These are phyloP conservation scores for Allophyes oxyacanthae DNA, from an alignment of 2,888 invertebrate species.

Conservation along the genomic window DNA sequence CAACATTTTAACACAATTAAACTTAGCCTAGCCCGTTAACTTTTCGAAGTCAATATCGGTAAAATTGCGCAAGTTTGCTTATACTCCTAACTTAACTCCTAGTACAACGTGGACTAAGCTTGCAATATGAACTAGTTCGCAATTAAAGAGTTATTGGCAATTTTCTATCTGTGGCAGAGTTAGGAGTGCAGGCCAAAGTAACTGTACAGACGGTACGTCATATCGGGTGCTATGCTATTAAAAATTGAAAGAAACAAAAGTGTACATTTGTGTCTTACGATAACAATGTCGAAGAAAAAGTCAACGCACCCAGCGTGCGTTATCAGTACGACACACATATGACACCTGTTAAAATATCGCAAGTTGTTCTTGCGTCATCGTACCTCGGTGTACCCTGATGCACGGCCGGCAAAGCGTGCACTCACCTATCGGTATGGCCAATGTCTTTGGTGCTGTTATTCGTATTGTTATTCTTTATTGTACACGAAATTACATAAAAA, in stretches of 20 bases:
- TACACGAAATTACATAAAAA: too few species aligned
- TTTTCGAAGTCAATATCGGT: neutral
- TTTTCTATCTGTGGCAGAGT: too few species aligned
- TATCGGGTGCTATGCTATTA: too few species aligned
- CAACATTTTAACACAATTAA: neutral
- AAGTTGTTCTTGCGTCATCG: conserved; percentile 31
- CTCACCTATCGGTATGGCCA: conserved; percentile 29
- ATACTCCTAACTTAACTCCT: too few species aligned
- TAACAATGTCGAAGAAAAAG: conserved; percentile 55
- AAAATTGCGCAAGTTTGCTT: too few species aligned
- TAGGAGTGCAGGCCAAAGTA: too few species aligned
- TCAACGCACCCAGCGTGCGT: conserved; percentile 59
- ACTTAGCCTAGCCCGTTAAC: neutral
- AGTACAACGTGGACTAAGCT: too few species aligned
- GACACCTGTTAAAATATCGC: conserved; percentile 69
- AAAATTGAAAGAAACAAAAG: conserved; percentile 14
- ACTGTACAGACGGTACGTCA: too few species aligned
- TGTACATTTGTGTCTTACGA: conserved; percentile 51
- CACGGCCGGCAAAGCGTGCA: conserved; percentile 25
- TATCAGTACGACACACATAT: conserved; percentile 63
- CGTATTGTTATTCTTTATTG: too few species aligned
- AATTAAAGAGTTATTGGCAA: too few species aligned
- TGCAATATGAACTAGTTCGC: too few species aligned
- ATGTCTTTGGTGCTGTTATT: conserved; percentile 15
- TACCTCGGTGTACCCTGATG: conserved; percentile 1